Conservation (phyloP, 53 echinoderm and acorn worm species). For the Crossaster papposus region DNA sequence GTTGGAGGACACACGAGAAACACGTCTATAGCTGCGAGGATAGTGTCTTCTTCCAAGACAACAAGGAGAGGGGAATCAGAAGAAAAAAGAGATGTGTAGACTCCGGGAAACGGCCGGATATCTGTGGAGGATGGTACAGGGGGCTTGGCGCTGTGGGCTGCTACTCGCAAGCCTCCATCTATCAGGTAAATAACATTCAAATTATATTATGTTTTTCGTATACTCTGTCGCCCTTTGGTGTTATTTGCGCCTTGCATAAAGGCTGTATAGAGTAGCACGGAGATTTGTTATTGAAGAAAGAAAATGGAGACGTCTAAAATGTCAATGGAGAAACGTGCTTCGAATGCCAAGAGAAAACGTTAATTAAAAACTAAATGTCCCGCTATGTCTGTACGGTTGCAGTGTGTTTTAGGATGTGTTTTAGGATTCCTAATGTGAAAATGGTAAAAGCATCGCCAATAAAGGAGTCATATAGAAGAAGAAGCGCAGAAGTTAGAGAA, state of each 20-base stretch:
- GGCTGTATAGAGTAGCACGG: not conserved
- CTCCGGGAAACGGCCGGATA: not conserved
- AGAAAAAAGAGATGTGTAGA: slow-evolving; percentile 25
- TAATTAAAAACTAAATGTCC: not conserved
- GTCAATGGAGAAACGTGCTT: slow-evolving; percentile 14
- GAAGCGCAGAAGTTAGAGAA: not conserved
- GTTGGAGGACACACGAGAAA: not conserved
- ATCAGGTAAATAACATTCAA: slow-evolving; percentile 49
- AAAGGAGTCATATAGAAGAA: not conserved
- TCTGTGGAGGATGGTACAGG: slow-evolving; percentile 23
- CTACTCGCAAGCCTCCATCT: slow-evolving; percentile 28
- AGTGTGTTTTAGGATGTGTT: not conserved
- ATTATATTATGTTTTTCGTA: not conserved
- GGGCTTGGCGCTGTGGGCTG: slow-evolving; percentile 40
- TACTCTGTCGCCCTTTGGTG: not conserved
- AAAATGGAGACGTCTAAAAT: slow-evolving; percentile 10
- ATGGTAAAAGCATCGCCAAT: not conserved
- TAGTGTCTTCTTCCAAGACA: not conserved
- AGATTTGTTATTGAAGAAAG: not conserved
- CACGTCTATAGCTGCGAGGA: not conserved
- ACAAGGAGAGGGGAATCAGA: not conserved
- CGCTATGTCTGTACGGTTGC: not conserved
- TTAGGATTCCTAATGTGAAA: not conserved
- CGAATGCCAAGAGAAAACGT: not conserved
- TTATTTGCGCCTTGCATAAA: slow-evolving; percentile 15